Evolutionary conservation across 2,113 vertebrate species (phyloP), one percentile per base, ranked within the genome.

Genomic region (Cheirogaleus medius): DNA sequence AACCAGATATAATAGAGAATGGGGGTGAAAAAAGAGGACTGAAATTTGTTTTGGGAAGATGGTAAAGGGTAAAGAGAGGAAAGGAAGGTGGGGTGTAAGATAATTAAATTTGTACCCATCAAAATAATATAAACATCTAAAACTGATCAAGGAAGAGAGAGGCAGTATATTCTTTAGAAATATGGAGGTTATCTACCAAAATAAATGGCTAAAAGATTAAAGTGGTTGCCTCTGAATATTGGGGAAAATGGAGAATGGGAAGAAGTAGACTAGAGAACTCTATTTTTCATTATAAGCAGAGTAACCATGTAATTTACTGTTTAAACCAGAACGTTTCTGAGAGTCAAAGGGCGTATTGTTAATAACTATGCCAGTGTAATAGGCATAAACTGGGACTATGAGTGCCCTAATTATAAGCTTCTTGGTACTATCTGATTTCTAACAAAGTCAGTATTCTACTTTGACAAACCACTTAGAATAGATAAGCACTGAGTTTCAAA

Each of bases 181-280:
- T 66, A 86, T 2, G 37, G 85, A 97, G 91, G 63, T 96, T 83
- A 95, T 81, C 92, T 97, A 93, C 90, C 63, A 66, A n/a, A 97
- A 58, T 54, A 92, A 63, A 83, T 64, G 11, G 34, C 44, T 76
- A 60, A 27, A 91, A 81, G 39, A 64, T 64, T 68, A 68, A 89
- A 88, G n/a, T 34, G 34, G 82, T 23, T 83, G 60, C 42, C 27
- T 73, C 49, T 84, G 73, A 86, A n/a, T 82, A 15, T 0, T 78
- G 54, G 60, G 20, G 54, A 82, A 32, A 47, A 78, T 56, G 25
- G 42, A 39, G 54, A 92, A 69, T 23, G 76, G 58, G 81, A 87
- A 87, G 84, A 71, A 4, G 60, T 20, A 39, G 49, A 21, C 18
- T n/a, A n/a, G 69, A 25, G 56, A 85, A 49, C 66, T 39, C 77